Evolutionary conservation across 2,113 vertebrate genomes (phyloP), one percentile per base, ranked within the genome.

Genomic region (Callipepla squamata): DNA sequence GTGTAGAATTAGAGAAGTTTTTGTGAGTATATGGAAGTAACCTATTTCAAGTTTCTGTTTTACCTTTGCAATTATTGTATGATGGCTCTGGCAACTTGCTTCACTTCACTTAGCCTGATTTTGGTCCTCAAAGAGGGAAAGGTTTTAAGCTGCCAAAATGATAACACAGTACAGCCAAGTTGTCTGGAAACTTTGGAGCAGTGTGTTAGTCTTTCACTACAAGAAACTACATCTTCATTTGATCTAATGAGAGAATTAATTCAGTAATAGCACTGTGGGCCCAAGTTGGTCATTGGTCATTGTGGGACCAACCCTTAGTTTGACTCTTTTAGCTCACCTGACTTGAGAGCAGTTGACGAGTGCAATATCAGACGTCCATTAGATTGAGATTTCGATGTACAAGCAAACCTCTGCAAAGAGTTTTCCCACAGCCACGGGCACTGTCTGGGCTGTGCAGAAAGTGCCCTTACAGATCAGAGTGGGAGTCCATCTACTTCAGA

Each of bases 21-120:
- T 79, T 68, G 28, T 91, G 34, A 66, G 19, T 79, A 47, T 28
- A 45, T 45, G 81, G 68, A 67, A 89, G 69, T 78, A 63, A 73
- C 57, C 78, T 89, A 34, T 40, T 88, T 90, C 48, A 47, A 16
- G 8, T 68, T 80, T 96, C 81, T 80, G 38, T 48, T 73, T 79
- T 76, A 14, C 20, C 10, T 80, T 73, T 68, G 9, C 47, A 80
- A 47, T 42, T 7, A 9, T 34, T 44, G 30, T 55, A 3, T 8
- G 42, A 78, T 51, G 30, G 51, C 80, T 94, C 74, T 86, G 66
- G 59, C 36, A 44, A 62, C 93, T 95, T 81, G n/a, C 63, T 93
- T 74, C 67, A 73, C 32, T 91, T 86, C 51, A 17, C 77, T 81
- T 90, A 82, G 69, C 21, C 45, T 77, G 38, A 87, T 88, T 91